Evolutionary conservation across 2,113 vertebrate genomes (phyloP).

Genomic region (Oriolus oriolus): DNA sequence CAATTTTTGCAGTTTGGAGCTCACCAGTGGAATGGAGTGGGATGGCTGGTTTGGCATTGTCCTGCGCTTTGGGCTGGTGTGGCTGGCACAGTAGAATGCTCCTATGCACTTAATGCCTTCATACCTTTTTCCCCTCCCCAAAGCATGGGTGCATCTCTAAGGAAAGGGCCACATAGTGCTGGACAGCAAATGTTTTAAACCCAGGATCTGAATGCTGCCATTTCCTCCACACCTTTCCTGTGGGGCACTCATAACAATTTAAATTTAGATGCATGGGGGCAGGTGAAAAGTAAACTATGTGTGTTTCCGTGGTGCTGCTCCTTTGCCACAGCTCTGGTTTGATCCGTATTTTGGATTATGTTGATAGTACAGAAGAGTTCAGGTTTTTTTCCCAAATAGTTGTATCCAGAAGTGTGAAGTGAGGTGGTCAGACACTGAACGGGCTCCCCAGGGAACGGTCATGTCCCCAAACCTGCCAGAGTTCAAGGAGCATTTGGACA

Average conservation of each 20-base stretch:
- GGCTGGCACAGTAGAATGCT: neutral
- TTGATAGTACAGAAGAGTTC: neutral
- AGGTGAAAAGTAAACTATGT: neutral
- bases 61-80: neutral
- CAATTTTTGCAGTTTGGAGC: neutral
- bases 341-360: neutral
- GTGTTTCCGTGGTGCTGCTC: neutral
- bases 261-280: neutral
- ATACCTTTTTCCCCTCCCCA: neutral
- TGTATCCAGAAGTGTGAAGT: neutral
- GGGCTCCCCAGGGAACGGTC: neutral
- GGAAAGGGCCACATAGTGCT: fast-evolving
- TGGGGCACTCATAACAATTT: fast-evolving
- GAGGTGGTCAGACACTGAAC: neutral
- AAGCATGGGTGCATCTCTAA: too few relatives aligned
- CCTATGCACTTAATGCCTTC: neutral
- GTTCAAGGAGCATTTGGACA: neutral
- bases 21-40: neutral
- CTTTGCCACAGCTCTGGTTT: neutral
- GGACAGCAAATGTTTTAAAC: neutral
- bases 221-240: neutral
- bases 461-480: neutral
- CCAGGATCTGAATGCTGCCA: fast-evolving
- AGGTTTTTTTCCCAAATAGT: neutral
- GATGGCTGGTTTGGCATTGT: fast-evolving